Conservation (phyloP, 2,888 invertebrate species). For the Neoitamus cyanurus region DNA sequence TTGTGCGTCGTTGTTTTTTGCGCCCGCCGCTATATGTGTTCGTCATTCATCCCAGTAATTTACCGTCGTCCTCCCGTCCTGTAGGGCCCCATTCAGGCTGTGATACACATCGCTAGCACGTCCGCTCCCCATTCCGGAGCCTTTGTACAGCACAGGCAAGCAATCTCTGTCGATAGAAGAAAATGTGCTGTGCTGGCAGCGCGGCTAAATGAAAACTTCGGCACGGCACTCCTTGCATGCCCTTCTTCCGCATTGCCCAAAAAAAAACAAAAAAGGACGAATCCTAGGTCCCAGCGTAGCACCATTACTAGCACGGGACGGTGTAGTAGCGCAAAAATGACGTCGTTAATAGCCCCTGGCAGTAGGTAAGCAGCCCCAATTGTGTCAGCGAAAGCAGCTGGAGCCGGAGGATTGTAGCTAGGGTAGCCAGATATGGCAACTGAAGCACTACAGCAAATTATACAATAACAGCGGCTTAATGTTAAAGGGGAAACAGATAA, state of each 20-base stretch:
- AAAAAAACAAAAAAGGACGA: not conserved
- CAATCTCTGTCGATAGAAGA: not conserved
- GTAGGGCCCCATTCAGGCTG: not conserved
- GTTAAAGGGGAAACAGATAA: too few species aligned
- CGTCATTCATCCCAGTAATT: slow-evolving; percentile 5
- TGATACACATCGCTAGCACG: not conserved
- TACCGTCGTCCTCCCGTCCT: not conserved
- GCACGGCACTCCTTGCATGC: not conserved
- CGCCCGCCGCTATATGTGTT: not conserved
- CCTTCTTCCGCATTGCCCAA: not conserved
- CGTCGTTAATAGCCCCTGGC: not conserved
- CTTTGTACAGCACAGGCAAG: not conserved
- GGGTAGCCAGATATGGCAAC: not conserved
- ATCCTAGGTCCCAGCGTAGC: not conserved
- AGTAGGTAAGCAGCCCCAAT: not conserved
- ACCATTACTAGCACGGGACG: not conserved
- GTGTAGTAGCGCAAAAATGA: not conserved
- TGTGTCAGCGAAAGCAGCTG: not conserved
- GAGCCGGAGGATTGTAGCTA: not conserved
- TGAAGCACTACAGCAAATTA: too few species aligned
- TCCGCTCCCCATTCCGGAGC: not conserved
- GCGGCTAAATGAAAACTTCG: slow-evolving; percentile 12
- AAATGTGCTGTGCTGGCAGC: not conserved
- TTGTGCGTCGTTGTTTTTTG: slow-evolving; percentile 18
- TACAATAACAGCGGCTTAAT: too few species aligned